Percentiles rank a stretch among this genome's conserved stretches.
These are phyloP conservation scores for Neolamprologus sp. DNA, from an alignment of 2,113 vertebrate genomes.

Conservation along the genomic window DNA sequence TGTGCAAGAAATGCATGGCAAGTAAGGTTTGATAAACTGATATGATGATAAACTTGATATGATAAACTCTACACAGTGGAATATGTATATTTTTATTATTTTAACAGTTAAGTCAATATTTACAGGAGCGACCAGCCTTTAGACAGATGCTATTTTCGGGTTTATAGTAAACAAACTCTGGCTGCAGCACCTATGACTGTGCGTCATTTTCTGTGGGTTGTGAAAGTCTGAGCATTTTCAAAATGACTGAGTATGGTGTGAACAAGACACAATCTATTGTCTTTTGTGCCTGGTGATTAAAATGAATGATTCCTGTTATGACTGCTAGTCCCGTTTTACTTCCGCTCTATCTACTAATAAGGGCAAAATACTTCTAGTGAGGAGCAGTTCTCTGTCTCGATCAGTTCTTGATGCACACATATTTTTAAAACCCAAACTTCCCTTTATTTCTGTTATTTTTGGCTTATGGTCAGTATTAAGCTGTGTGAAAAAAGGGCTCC, in stretches of 20 bases:
- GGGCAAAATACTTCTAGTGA: neutral
- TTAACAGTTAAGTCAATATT: neutral
- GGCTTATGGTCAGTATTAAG: neutral
- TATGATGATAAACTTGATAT: too few species aligned
- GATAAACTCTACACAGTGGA: neutral
- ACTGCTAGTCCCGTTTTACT: slow-evolving; percentile 30
- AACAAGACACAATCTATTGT: slow-evolving; percentile 47
- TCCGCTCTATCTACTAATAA: slow-evolving; percentile 25
- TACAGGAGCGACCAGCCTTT: neutral
- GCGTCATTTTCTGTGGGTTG: slow-evolving; percentile 2
- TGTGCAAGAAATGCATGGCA: neutral
- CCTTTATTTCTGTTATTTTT: neutral
- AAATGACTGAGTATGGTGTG: slow-evolving; percentile 10
- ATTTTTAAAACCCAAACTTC: neutral
- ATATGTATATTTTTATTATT: neutral
- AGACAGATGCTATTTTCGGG: neutral
- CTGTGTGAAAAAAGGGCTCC: neutral
- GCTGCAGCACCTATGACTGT: neutral
- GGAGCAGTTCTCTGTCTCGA: neutral
- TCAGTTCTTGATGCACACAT: neutral
- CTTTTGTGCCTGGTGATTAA: slow-evolving; percentile 43
- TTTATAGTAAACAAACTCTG: neutral
- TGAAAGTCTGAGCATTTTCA: slow-evolving; percentile 34
- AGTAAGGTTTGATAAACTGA: neutral
- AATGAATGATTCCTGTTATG: slow-evolving; percentile 65